These are phyloP conservation scores for Dryadula phaetusa DNA, from an alignment of 2,888 invertebrate genomes.

Conservation along the genomic window DNA sequence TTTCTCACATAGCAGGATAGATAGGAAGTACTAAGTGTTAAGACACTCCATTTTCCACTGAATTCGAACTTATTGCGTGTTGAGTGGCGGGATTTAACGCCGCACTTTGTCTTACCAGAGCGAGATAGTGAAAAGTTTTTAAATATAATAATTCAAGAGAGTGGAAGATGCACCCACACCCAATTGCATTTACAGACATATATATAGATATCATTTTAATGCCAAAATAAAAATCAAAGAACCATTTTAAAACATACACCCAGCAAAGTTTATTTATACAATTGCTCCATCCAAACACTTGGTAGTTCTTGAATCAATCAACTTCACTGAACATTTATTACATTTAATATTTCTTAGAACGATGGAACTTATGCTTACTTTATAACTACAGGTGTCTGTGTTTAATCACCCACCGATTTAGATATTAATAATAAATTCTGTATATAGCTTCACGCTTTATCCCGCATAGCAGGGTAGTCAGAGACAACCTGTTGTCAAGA, in stretches of 20 bases:
- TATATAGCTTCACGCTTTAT: no score
- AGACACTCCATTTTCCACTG: no score
- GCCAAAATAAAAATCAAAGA: background rate
- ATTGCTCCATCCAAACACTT: conserved; percentile 28
- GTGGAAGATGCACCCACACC: no score
- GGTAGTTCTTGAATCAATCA: conserved; percentile 28
- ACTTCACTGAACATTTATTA: conserved; percentile 25
- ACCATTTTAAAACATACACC: conserved; percentile 18
- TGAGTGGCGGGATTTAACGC: no score
- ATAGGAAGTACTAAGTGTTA: no score
- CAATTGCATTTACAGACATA: no score
- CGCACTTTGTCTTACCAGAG: no score
- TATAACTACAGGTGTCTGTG: conserved; percentile 21
- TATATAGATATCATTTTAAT: background rate
- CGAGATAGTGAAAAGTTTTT: background rate
- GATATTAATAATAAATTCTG: background rate
- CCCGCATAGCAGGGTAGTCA: no score
- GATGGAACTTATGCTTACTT: conserved; percentile 2
- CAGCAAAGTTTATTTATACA: conserved; percentile 17
- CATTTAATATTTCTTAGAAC: conserved; percentile 22
- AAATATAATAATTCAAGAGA: no score
- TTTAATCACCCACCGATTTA: conserved; percentile 7
- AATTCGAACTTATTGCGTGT: no score
- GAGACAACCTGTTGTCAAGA: no score
- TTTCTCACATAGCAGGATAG: background rate